These are phyloP conservation scores for Indri indri DNA, from an alignment of 2,113 vertebrate genomes.

Conservation along the genomic window DNA sequence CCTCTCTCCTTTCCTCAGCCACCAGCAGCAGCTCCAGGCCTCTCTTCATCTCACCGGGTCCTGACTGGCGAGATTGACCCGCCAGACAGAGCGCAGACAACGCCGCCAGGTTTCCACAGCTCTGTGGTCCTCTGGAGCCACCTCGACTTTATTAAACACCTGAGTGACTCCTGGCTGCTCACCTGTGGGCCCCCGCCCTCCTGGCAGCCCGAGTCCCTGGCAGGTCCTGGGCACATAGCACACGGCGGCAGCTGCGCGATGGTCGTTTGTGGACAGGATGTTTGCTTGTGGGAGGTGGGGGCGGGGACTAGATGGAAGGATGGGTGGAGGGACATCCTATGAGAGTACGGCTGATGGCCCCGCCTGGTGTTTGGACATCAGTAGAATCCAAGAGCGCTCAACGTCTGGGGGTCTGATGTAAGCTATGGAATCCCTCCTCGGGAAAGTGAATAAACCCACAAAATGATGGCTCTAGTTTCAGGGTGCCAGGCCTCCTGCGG, in stretches of 20 bases:
- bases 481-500: not conserved
- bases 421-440: not conserved
- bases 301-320: not conserved
- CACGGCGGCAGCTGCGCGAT: rapidly evolving
- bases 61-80: not conserved
- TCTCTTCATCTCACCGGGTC: not conserved
- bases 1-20: not conserved
- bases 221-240: not conserved
- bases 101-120: not conserved
- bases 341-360: not conserved
- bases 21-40: not conserved
- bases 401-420: not conserved
- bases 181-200: not conserved
- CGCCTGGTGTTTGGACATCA: too few species aligned
- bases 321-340: not conserved
- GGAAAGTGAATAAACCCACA: not conserved
- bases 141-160: not conserved
- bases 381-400: not conserved
- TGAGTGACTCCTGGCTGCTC: not conserved
- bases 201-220: too few species aligned
- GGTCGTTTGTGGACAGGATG: not conserved
- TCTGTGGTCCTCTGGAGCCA: not conserved
- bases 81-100: not conserved
- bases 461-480: not conserved
- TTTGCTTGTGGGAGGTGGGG: too few species aligned